Evolutionary conservation across 2,888 invertebrate species (phyloP).

Genomic region (Palloptera scutellata): DNA sequence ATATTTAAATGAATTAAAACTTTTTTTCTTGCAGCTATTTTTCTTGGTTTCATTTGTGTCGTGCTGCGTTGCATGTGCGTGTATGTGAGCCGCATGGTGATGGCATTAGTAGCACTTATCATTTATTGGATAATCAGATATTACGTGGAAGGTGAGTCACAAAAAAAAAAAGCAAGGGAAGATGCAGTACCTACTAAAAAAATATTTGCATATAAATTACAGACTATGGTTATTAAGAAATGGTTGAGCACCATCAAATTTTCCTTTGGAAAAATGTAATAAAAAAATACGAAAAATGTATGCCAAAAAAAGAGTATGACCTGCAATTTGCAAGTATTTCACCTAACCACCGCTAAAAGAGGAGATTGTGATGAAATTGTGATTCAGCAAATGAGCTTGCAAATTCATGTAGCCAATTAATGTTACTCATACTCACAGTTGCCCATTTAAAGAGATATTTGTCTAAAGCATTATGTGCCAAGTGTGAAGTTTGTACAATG

Average conservation of each 20-base stretch:
- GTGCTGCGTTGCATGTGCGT: conserved; percentile 67
- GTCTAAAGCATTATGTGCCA: too few relatives aligned
- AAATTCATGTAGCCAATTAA: not conserved
- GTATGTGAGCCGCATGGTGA: conserved; percentile 70
- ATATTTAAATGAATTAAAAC: not conserved
- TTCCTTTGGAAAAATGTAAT: conserved; percentile 2
- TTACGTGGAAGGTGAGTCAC: conserved; percentile 65
- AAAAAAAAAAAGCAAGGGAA: not conserved
- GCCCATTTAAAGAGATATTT: too few relatives aligned
- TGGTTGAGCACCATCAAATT: not conserved
- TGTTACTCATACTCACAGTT: not conserved
- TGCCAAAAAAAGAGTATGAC: too few relatives aligned
- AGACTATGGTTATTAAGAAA: too few relatives aligned
- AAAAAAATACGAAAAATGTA: not conserved
- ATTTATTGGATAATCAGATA: conserved; percentile 69
- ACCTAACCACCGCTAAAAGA: too few relatives aligned
- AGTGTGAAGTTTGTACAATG: too few relatives aligned
- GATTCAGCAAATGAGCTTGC: too few relatives aligned
- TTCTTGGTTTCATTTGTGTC: conserved; percentile 69
- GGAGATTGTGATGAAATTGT: too few relatives aligned
- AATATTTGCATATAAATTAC: too few relatives aligned
- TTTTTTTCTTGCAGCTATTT: conserved; percentile 65
- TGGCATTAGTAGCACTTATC: conserved; percentile 69
- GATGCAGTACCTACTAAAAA: too few relatives aligned
- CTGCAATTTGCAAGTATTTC: too few relatives aligned